Percentiles rank a stretch among this genome's conserved stretches.
These are phyloP conservation scores for Asbolus verrucosus DNA, from an alignment of 1,140 invertebrate species.

Conservation along the genomic window DNA sequence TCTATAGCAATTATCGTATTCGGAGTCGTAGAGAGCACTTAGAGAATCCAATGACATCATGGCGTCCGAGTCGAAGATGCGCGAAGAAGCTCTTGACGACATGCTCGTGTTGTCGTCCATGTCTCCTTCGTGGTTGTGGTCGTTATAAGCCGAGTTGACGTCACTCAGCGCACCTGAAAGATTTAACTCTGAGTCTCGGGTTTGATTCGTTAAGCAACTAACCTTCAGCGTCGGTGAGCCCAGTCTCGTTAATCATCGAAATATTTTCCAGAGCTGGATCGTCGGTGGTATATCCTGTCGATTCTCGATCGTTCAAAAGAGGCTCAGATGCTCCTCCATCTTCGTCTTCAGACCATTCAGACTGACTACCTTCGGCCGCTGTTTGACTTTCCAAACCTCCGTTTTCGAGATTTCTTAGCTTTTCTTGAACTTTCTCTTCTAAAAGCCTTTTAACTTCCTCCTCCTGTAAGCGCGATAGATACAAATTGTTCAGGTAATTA, in stretches of 20 bases:
- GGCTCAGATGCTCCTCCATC: slow-evolving; percentile 72
- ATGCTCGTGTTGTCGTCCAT: slow-evolving; percentile 83
- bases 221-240: slow-evolving; percentile 87
- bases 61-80: slow-evolving; percentile 80
- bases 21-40: slow-evolving; percentile 86
- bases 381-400: not conserved
- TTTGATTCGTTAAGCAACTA: too few relatives aligned
- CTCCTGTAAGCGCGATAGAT: slow-evolving; percentile 62
- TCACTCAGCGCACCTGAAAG: slow-evolving; percentile 85
- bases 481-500: slow-evolving; percentile 37
- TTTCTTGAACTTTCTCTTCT: slow-evolving; percentile 65
- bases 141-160: slow-evolving; percentile 85
- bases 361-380: slow-evolving; percentile 71
- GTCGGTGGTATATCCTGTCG: slow-evolving; percentile 84
- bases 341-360: slow-evolving; percentile 82
- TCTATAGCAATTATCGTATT: slow-evolving; percentile 77
- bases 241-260: slow-evolving; percentile 85
- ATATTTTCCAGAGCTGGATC: slow-evolving; percentile 86
- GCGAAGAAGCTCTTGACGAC: slow-evolving; percentile 81
- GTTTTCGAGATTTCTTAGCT: slow-evolving; percentile 60
- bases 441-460: slow-evolving; percentile 69
- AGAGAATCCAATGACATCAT: slow-evolving; percentile 82
- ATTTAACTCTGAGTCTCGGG: too few relatives aligned
- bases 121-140: slow-evolving; percentile 80
- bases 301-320: slow-evolving; percentile 71